Evolutionary conservation across 1,140 invertebrate species (phyloP), one percentile per base, ranked within the genome.

Genomic region (Ips nitidus): DNA sequence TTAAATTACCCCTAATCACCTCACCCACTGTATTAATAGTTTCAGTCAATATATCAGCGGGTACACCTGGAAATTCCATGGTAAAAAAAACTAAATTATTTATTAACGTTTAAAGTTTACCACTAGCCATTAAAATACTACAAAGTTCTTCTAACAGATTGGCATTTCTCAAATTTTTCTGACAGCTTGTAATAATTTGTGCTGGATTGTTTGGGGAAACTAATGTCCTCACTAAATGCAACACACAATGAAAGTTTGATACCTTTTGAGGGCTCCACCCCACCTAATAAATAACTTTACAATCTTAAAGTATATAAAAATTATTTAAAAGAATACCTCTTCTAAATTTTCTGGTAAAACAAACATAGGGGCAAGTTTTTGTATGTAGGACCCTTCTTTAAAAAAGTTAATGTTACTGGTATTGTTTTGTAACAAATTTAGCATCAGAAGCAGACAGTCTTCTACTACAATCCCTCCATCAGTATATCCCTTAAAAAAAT

Each of bases 341-440:
- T 91, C 89, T 1, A 84, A 76, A 69, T 92, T 89, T 2, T 84
- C 84, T n/a, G 85, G 86, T 41, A 91, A 84, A 65, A 87, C 85
- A 80, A 96, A 97, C 89, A 95, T 98, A 57, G 91, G 91, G 2
- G 92, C 83, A 73, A 98, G 83, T 71, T 88, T 89, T 77, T 97
- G 93, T 72, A 99, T 95, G 77, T 96, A 98, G 78, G 90, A 92
- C 58, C 92, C 96, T 86, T 99, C 98, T 84, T 98, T 95, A 78
- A 99, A 99, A 79, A 98, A 97, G 78, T 96, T 98, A 79, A 99
- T 97, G 84, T 99, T 99, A 68, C 95, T 98, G 3, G 93, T 89
- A 80, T 99, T 99, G 76, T 95, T 97, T 76, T 93, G 91, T 1
- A 99, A 81, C 57, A 99, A 84, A 84, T 98, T 98, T 41, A 98